These are phyloP conservation scores for Apogon hyalosoma DNA, from an alignment of 2,797 vertebrate species.

Conservation along the genomic window DNA sequence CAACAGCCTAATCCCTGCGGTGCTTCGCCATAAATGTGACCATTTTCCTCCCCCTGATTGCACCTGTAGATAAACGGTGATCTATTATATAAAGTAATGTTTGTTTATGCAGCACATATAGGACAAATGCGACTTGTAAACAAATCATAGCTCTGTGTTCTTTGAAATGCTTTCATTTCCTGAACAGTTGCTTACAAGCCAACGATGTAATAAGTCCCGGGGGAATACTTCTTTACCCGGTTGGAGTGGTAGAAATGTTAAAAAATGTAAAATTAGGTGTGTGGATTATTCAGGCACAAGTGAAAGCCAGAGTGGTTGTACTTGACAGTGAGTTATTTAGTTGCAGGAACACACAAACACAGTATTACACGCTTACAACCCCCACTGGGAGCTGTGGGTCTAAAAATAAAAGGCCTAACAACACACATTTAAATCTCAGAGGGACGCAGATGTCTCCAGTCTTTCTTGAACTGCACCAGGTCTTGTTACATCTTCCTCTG, in stretches of 20 bases:
- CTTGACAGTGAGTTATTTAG: constrained; percentile 87
- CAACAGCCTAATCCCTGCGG: too few relatives aligned
- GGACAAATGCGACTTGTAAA: constrained; percentile 67
- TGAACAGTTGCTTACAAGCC: constrained; percentile 68
- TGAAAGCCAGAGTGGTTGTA: constrained; percentile 68
- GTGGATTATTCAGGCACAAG: constrained; percentile 76
- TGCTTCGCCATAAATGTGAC: too few relatives aligned
- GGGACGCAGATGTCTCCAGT: constrained; percentile 85
- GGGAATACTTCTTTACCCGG: constrained; percentile 61
- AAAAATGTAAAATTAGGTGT: constrained; percentile 71
- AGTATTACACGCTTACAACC: constrained; percentile 83
- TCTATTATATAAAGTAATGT: constrained; percentile 36
- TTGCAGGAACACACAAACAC: constrained; percentile 82
- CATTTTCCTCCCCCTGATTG: background rate
- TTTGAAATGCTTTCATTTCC: constrained; percentile 73
- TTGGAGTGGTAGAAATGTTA: constrained; percentile 57
- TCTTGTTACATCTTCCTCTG: constrained; percentile 78
- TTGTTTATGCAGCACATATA: constrained; percentile 57
- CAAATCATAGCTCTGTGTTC: constrained; percentile 66
- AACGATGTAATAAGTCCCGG: constrained; percentile 68
- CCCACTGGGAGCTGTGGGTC: constrained; percentile 81
- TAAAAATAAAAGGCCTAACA: constrained; percentile 89
- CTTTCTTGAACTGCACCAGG: constrained; percentile 77
- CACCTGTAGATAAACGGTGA: constrained; percentile 42
- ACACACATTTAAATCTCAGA: constrained; percentile 83